Conservation (phyloP, 1,140 invertebrate genomes). For the Drosophila athabasca region DNA sequence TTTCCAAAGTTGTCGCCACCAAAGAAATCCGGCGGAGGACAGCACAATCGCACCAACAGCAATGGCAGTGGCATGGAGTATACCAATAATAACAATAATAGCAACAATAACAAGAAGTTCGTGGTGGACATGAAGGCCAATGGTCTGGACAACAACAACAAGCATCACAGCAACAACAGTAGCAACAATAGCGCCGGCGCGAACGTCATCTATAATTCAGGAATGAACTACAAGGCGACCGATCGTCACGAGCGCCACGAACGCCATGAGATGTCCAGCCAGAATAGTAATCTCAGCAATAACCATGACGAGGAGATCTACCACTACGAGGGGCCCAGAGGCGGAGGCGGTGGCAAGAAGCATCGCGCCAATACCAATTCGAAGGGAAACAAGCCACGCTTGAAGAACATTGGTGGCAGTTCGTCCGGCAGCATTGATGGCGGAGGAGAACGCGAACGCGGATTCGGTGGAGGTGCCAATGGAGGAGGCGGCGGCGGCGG, state of each 20-base stretch:
- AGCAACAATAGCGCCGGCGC: conserved; percentile 49
- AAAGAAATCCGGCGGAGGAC: conserved; percentile 73
- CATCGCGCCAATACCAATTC: conserved; percentile 85
- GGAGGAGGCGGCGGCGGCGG: conserved; percentile 20
- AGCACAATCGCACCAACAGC: conserved; percentile 69
- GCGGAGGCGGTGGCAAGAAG: conserved; percentile 73
- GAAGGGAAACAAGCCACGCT: conserved; percentile 80
- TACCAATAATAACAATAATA: conserved; percentile 51
- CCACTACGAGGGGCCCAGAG: conserved; percentile 57
- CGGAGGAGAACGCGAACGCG: conserved; percentile 5
- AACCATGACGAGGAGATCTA: conserved; percentile 68
- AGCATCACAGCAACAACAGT: conserved; percentile 34
- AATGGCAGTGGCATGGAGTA: conserved; percentile 70
- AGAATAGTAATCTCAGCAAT: conserved; percentile 77
- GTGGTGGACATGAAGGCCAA: conserved; percentile 66
- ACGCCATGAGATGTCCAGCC: conserved; percentile 79
- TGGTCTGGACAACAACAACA: conserved; percentile 63
- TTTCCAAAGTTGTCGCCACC: conserved; percentile 82
- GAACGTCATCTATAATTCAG: conserved; percentile 70
- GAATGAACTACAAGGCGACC: conserved; percentile 78
- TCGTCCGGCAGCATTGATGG: conserved; percentile 70
- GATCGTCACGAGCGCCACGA: conserved; percentile 74
- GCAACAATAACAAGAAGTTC: conserved; percentile 58
- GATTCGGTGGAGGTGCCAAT: conserved; percentile 15
- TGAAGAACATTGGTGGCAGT: conserved; percentile 77